Percentiles rank a stretch among this genome's conserved stretches.
These are phyloP conservation scores for Aproaerema taeniolella DNA, from an alignment of 2,888 invertebrate genomes.

Conservation along the genomic window DNA sequence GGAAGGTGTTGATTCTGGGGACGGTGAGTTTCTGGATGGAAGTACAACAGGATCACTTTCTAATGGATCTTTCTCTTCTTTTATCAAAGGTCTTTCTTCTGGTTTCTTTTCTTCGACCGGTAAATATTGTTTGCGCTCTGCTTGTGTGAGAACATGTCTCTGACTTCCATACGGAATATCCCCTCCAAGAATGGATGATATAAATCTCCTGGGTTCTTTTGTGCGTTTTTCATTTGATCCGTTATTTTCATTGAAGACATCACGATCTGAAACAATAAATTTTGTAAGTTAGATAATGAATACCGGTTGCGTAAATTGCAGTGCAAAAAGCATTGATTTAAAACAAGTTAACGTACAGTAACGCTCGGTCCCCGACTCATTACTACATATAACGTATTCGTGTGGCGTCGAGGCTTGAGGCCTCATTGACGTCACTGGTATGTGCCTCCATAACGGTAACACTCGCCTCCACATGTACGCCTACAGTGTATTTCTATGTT, in stretches of 20 bases:
- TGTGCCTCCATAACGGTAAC: slow-evolving; percentile 76
- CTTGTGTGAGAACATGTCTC: slow-evolving; percentile 87
- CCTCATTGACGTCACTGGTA: slow-evolving; percentile 74
- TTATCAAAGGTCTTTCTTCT: slow-evolving; percentile 72
- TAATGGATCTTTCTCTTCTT: slow-evolving; percentile 81
- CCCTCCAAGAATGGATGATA: slow-evolving; percentile 88
- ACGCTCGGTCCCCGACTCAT: slow-evolving; percentile 50
- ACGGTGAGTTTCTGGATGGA: slow-evolving; percentile 66
- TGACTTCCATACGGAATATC: slow-evolving; percentile 88
- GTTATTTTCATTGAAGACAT: slow-evolving; percentile 67
- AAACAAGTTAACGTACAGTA: slow-evolving; percentile 31
- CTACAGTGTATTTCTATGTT: slow-evolving; percentile 30
- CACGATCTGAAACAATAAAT: slow-evolving; percentile 66
- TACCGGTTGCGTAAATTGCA: background rate
- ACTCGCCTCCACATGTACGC: slow-evolving; percentile 63
- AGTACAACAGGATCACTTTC: slow-evolving; percentile 80
- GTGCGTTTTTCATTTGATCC: slow-evolving; percentile 48
- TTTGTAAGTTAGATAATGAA: slow-evolving; percentile 1
- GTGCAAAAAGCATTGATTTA: slow-evolving; percentile 11
- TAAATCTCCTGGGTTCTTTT: slow-evolving; percentile 80
- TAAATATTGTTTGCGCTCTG: slow-evolving; percentile 88
- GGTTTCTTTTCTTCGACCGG: slow-evolving; percentile 79
- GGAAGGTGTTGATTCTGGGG: slow-evolving; percentile 77
- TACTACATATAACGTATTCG: slow-evolving; percentile 67
- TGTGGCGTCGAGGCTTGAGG: slow-evolving; percentile 61